Evolutionary conservation across 2,113 vertebrate genomes (phyloP).

Genomic region (Alectura lathami): DNA sequence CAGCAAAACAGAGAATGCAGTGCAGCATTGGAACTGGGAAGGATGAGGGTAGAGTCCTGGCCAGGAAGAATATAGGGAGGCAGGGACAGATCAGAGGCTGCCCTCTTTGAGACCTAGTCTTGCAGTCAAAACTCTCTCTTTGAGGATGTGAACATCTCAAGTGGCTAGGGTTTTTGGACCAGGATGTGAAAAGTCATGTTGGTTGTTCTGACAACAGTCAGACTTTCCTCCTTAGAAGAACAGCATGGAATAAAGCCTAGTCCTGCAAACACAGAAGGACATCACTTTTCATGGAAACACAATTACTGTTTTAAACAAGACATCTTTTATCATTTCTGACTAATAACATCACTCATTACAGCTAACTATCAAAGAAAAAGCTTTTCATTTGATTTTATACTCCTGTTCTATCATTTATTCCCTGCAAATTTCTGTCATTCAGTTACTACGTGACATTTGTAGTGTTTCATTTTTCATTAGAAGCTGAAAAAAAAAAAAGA

Average conservation of each 20-base stretch:
- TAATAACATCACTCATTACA: background rate
- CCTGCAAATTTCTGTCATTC: background rate
- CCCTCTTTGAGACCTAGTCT: background rate
- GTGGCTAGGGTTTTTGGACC: background rate
- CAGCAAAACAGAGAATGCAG: background rate
- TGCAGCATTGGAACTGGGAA: background rate
- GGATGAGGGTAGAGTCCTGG: background rate
- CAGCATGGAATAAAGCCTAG: background rate
- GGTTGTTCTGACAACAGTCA: too few species aligned
- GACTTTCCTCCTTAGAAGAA: background rate
- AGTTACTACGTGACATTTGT: background rate
- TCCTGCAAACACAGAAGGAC: background rate
- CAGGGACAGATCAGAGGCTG: background rate
- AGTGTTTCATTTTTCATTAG: background rate
- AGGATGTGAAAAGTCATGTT: background rate
- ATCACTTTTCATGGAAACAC: background rate
- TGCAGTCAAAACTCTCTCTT: background rate
- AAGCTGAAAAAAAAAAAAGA: background rate
- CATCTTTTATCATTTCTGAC: background rate
- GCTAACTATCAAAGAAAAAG: background rate
- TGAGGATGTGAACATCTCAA: background rate
- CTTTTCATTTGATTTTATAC: background rate
- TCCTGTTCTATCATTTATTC: background rate
- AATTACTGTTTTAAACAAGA: background rate
- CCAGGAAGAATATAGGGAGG: background rate